These are phyloP conservation scores for Pocillopora verrucosa DNA, from an alignment of 64 coral and sea anemone genomes.

Conservation along the genomic window DNA sequence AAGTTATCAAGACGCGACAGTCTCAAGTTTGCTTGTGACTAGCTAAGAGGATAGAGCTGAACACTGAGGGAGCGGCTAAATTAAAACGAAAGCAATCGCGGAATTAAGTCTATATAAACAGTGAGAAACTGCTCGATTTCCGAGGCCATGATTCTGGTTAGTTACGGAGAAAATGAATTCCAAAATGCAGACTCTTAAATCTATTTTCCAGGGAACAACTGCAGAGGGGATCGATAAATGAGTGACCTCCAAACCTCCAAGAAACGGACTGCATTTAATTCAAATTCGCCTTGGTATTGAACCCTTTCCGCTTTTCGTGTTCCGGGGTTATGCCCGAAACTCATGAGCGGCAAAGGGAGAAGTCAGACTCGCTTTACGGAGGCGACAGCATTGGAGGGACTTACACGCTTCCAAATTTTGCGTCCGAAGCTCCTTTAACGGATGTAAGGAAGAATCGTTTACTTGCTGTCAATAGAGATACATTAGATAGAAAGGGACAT, in stretches of 20 bases:
- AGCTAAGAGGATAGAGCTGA: no score
- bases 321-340: slow-evolving; percentile 14
- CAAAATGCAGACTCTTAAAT: no score
- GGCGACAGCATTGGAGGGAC: neutral
- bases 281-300: neutral
- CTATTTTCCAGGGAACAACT: neutral
- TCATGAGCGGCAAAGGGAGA: slow-evolving; percentile 8
- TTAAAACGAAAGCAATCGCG: no score
- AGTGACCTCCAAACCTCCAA: neutral
- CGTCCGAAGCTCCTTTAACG: neutral
- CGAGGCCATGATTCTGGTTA: no score
- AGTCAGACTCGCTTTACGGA: neutral
- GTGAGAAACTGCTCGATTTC: no score
- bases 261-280: neutral
- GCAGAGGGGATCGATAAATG: neutral
- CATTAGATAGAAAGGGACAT: neutral
- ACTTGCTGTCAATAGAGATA: neutral
- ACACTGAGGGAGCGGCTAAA: no score
- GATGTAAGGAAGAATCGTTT: neutral
- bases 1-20: no score
- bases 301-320: neutral
- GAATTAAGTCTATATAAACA: no score
- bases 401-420: neutral
- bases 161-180: no score
- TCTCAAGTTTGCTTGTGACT: no score